These are phyloP conservation scores for Hyposoter didymator DNA, from an alignment of 2,888 invertebrate species.

Conservation along the genomic window DNA sequence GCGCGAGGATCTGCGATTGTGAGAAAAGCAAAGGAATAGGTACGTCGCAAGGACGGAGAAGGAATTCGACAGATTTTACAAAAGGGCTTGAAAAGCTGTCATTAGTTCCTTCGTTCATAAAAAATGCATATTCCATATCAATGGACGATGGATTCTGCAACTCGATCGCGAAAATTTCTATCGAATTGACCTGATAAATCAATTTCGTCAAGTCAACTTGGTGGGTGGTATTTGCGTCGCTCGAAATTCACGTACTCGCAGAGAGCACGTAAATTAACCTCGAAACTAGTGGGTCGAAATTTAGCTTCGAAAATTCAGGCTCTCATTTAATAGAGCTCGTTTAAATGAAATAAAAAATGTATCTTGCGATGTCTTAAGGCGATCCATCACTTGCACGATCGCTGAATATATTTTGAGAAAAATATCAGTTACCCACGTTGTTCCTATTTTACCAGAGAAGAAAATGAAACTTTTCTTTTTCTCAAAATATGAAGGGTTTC, in stretches of 20 bases:
- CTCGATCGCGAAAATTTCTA: background rate
- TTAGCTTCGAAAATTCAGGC: background rate
- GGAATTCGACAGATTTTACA: constrained; percentile 11
- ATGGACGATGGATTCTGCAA: background rate
- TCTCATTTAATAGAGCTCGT: background rate
- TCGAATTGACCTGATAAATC: background rate
- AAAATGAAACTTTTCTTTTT: no score
- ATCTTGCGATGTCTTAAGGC: background rate
- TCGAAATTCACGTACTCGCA: constrained; percentile 1
- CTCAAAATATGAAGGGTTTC: no score
- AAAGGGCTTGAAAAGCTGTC: constrained; percentile 5
- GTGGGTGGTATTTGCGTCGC: background rate
- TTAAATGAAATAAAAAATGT: background rate
- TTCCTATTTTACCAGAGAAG: no score
- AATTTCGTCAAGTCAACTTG: background rate
- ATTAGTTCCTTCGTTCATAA: no score
- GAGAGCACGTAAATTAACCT: constrained; percentile 7
- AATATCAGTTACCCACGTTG: no score
- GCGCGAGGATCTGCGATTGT: constrained; percentile 14
- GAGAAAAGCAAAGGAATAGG: background rate
- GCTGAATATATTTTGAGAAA: no score
- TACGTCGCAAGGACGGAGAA: no score
- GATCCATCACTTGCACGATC: no score
- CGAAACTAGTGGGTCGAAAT: background rate
- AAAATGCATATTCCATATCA: no score